Evolutionary conservation across 2,113 vertebrate genomes (phyloP).

Genomic region (Dromaius novaehollandiae): DNA sequence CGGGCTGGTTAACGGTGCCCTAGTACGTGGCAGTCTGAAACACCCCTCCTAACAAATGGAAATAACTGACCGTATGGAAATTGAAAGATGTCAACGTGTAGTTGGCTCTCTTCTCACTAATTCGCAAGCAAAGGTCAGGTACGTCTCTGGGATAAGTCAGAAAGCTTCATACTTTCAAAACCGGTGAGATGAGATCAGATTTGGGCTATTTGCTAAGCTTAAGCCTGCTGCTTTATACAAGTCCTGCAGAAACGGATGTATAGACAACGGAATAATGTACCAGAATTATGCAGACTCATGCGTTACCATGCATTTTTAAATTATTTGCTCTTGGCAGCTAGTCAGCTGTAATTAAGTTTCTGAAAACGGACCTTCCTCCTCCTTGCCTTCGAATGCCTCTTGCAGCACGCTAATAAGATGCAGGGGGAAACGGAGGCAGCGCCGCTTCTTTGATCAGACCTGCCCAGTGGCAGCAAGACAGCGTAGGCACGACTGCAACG

Average conservation of each 20-base stretch:
- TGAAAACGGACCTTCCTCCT: not conserved
- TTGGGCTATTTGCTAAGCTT: not conserved
- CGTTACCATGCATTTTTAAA: not conserved
- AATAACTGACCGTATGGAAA: not conserved
- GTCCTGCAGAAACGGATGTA: not conserved
- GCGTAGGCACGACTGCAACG: rapidly evolving
- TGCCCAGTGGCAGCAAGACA: not conserved
- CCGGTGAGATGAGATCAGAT: not conserved
- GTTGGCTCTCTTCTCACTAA: not conserved
- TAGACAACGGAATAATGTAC: not conserved
- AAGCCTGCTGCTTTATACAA: not conserved
- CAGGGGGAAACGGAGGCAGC: not conserved
- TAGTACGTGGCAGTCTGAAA: not conserved
- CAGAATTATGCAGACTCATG: constrained; percentile 1
- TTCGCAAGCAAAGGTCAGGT: not conserved
- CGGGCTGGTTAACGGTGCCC: not conserved
- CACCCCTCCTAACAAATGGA: not conserved
- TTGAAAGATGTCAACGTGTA: not conserved
- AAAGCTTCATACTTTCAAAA: not conserved
- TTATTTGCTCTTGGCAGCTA: constrained; percentile 34
- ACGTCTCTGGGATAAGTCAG: not conserved
- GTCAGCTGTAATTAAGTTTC: constrained; percentile 39
- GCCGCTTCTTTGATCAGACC: not conserved
- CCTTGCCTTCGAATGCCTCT: not conserved
- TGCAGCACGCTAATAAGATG: not conserved